Percentiles rank a stretch among this genome's conserved stretches.
These are phyloP conservation scores for Catamblyrhynchus diadema DNA, from an alignment of 2,797 vertebrate species.

Conservation along the genomic window DNA sequence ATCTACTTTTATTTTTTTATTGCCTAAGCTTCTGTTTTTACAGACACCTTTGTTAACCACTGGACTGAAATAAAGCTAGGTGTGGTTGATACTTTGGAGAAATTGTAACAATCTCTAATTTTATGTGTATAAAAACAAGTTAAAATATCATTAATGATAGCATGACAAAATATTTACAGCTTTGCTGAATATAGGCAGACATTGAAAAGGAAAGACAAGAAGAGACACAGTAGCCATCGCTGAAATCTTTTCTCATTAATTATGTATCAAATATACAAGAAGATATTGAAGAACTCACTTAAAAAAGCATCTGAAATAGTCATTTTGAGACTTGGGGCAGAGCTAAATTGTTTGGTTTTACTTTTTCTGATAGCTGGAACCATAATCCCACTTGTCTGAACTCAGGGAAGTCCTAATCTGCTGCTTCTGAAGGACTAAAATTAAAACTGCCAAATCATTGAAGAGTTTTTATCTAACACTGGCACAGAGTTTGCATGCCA, in stretches of 20 bases:
- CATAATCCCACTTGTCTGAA: not conserved
- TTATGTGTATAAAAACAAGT: not conserved
- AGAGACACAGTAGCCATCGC: not conserved
- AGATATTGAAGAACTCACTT: not conserved
- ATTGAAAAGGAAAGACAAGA: not conserved
- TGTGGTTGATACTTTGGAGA: not conserved
- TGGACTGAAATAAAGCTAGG: not conserved
- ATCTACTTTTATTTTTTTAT: not conserved
- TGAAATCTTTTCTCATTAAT: not conserved
- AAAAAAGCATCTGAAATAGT: not conserved
- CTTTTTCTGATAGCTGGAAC: not conserved
- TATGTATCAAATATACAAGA: not conserved
- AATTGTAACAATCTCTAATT: not conserved
- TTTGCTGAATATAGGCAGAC: not conserved
- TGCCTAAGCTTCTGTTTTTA: not conserved
- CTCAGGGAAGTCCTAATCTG: not conserved
- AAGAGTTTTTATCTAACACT: not conserved
- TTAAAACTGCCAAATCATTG: not conserved
- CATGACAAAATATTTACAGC: not conserved
- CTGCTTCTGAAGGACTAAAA: not conserved
- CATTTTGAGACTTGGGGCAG: not conserved
- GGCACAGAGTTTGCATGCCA: not conserved
- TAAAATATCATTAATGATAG: not conserved
- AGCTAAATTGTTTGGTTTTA: not conserved
- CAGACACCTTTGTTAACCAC: not conserved